Percentiles rank a stretch among this genome's conserved stretches.
Conservation (phyloP, 1,140 invertebrate species). For the Sarcophaga bullata region DNA sequence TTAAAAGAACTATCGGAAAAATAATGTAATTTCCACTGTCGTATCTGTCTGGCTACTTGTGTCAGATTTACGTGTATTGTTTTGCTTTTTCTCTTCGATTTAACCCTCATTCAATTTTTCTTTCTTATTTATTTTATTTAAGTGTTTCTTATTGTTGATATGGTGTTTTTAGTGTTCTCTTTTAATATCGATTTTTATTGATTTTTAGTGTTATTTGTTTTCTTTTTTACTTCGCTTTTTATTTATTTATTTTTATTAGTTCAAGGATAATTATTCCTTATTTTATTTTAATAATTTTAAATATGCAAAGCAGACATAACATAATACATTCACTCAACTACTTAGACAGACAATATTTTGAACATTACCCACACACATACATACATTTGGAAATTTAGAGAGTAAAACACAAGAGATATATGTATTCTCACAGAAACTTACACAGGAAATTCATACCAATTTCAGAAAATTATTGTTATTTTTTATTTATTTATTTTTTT, state of each 20-base stretch:
- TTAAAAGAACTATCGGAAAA: no score
- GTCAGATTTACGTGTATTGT: no score
- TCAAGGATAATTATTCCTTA: constrained; percentile 15
- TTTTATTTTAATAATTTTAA: not conserved
- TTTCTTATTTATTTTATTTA: not conserved
- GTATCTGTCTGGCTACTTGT: no score
- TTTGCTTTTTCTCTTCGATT: not conserved
- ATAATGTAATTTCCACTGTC: no score
- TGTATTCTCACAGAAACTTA: no score
- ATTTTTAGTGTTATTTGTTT: not conserved
- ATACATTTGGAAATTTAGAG: not conserved
- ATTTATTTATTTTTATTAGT: not conserved
- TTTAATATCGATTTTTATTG: not conserved
- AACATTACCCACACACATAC: not conserved
- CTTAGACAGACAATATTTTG: no score
- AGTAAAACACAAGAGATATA: no score
- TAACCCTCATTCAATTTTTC: not conserved
- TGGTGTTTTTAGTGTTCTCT: not conserved
- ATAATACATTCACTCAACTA: no score
- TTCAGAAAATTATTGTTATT: no score
- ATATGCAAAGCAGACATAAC: not conserved
- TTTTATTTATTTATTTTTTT: no score
- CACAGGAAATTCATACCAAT: no score
- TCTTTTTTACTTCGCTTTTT: not conserved
- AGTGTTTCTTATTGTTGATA: not conserved